These are phyloP conservation scores for Atrina japonica DNA, from an alignment of 2,888 invertebrate species.

Conservation along the genomic window DNA sequence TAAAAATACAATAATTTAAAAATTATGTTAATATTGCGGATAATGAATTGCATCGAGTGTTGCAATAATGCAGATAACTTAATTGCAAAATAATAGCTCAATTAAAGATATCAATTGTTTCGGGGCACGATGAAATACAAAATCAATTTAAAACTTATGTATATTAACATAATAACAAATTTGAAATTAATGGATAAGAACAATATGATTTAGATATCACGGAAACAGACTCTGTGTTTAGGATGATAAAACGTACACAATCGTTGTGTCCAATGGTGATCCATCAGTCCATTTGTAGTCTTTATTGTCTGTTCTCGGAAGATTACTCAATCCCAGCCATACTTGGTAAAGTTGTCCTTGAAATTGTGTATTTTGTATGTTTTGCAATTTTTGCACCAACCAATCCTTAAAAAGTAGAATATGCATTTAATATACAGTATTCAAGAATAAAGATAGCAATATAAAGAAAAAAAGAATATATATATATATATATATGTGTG, in stretches of 20 bases:
- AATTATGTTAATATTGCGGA: neutral
- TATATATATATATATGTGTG: no score
- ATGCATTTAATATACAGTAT: no score
- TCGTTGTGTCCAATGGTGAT: constrained; percentile 6
- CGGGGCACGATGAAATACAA: neutral
- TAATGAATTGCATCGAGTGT: neutral
- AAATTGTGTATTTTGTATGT: constrained; percentile 25
- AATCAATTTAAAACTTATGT: neutral
- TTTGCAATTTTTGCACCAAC: constrained; percentile 45
- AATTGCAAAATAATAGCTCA: no score
- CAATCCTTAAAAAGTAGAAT: constrained; percentile 49
- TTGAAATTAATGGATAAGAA: no score
- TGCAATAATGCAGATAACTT: no score
- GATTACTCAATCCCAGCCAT: constrained; percentile 58
- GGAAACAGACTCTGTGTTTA: no score
- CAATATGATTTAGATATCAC: no score
- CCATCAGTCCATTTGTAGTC: constrained; percentile 53
- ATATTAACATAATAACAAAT: neutral
- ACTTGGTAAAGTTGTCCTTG: constrained; percentile 32
- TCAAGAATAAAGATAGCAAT: no score
- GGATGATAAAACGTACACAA: constrained; percentile 27
- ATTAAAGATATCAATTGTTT: neutral
- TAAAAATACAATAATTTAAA: neutral
- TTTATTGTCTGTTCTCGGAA: constrained; percentile 54
- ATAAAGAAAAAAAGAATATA: no score